Percentiles rank a stretch among this genome's conserved stretches.
These are phyloP conservation scores for Mallotus villosus DNA, from an alignment of 2,797 vertebrate genomes.

Conservation along the genomic window DNA sequence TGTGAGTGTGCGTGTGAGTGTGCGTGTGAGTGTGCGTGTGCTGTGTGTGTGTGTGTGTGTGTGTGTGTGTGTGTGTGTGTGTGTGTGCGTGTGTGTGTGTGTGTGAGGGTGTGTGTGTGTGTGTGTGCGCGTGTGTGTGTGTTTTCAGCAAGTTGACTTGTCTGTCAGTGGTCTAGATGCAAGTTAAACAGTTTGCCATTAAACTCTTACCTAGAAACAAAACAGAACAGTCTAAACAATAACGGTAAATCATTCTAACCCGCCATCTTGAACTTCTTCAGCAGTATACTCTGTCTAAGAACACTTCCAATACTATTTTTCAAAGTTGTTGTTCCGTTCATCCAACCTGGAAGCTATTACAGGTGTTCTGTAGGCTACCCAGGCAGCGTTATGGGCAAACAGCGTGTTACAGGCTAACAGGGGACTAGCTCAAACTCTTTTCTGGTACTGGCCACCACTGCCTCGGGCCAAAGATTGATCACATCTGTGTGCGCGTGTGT, in stretches of 20 bases:
- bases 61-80: too few species aligned
- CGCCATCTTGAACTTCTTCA: background rate
- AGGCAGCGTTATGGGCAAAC: background rate
- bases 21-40: too few species aligned
- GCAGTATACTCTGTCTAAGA: background rate
- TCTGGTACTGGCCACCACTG: background rate
- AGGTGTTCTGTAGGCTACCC: background rate
- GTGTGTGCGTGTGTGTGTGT: constrained; percentile 29
- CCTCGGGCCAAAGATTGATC: constrained; percentile 8
- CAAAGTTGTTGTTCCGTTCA: background rate
- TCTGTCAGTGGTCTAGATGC: too few species aligned
- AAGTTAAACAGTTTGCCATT: too few species aligned
- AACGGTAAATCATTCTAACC: background rate
- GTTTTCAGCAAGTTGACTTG: background rate
- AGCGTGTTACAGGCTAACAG: background rate
- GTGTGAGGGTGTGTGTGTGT: too few species aligned
- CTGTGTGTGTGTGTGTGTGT: too few species aligned
- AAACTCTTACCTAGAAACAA: background rate
- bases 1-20: too few species aligned
- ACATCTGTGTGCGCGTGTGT: constrained; percentile 7
- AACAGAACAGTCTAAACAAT: too few species aligned
- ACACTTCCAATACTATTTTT: background rate
- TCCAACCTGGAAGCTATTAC: background rate
- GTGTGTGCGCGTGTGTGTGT: background rate
- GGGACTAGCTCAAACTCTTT: constrained; percentile 19